These are phyloP conservation scores for Solea solea DNA, from an alignment of 2,113 vertebrate genomes.

Conservation along the genomic window DNA sequence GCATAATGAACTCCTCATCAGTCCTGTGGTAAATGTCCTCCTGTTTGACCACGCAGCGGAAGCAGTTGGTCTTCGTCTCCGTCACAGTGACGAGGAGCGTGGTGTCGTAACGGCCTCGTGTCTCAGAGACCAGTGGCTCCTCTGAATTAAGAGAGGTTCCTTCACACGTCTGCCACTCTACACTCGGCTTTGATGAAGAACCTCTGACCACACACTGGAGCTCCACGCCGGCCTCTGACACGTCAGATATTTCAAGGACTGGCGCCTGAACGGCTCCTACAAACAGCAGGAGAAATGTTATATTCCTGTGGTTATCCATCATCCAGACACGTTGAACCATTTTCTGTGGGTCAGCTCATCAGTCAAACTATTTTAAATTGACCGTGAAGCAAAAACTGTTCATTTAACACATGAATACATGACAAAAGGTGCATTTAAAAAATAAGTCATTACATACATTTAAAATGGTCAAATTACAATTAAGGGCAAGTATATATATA, in stretches of 20 bases:
- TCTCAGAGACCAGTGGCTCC: background rate
- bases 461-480: too few relatives aligned
- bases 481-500: too few relatives aligned
- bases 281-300: too few relatives aligned
- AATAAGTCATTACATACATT: too few relatives aligned
- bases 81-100: background rate
- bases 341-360: too few relatives aligned
- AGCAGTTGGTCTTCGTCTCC: background rate
- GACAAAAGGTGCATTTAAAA: too few relatives aligned
- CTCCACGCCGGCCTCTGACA: background rate
- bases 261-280: background rate
- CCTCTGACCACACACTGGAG: background rate
- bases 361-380: too few relatives aligned
- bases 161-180: background rate
- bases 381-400: too few relatives aligned
- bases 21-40: background rate
- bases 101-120: background rate
- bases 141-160: background rate
- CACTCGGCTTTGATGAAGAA: background rate
- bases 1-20: too few relatives aligned
- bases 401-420: too few relatives aligned
- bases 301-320: too few relatives aligned
- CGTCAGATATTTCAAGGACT: background rate
- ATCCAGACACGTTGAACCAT: too few relatives aligned
- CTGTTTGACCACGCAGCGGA: slow-evolving; percentile 2